Evolutionary conservation across 2,113 vertebrate species (phyloP), one percentile per base, ranked within the genome.

Genomic region (Chaenocephalus aceratus): DNA sequence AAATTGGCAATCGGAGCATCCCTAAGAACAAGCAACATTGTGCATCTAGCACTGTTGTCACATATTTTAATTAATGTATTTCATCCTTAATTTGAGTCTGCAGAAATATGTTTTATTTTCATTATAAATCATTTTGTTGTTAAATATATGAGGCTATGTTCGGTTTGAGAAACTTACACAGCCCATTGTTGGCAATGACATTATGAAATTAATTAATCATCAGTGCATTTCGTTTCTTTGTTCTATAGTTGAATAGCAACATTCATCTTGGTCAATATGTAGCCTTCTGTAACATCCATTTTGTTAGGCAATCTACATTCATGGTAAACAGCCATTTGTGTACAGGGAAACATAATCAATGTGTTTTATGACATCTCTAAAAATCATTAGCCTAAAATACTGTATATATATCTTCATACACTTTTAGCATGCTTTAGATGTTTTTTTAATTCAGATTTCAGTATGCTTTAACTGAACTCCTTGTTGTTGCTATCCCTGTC

Each of bases 401-500:
- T 36, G 10, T 15, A 30, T 30, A 30, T 30, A 30, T 30, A 59
- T 61, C 16, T 61, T 62, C 18, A 15, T 60, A 18, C 36, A 21
- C 62, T 6, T 10, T 34, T 34, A 0, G 26, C 36, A 51, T 23
- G 1, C n/a, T 68, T 54, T 16, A 49, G 51, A 51, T 66, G 21
- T 36, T 60, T 41, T 30, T 68, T 10, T 58, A 72, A 48, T n/a
- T 11, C 15, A 67, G 8, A 56, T 1, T 41, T 41, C 36, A 41
- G 36, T 6, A 41, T 41, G 36, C 36, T 41, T 41, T 41, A 41
- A 41, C 36, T 41, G 36, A 41, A 41, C 36, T 6, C 36, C 46
- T 41, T 70, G 26, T 36, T 70, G 66, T 75, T 76, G 51, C 51
- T 30, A 60, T 45, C 44, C 59, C 74, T 13, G 3, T 75, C 30